Evolutionary conservation across 2,113 vertebrate genomes (phyloP).

Genomic region (Pycnonotus jocosus): DNA sequence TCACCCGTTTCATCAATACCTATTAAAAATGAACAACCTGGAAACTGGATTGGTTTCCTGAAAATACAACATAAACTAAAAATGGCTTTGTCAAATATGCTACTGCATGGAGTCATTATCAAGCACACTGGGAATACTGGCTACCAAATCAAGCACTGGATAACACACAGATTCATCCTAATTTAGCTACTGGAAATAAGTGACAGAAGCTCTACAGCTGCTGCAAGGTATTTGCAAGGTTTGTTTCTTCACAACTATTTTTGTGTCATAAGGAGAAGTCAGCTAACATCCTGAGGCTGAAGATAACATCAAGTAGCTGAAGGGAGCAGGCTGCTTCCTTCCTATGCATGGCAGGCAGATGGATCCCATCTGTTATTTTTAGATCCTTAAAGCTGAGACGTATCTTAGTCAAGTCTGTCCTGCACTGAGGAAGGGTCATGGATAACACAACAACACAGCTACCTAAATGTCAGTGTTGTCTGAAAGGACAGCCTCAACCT

Average conservation of each 20-base stretch:
- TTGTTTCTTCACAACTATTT: not conserved
- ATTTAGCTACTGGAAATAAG: not conserved
- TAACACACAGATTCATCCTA: not conserved
- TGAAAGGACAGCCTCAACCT: not conserved
- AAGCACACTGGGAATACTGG: not conserved
- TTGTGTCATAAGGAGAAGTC: not conserved
- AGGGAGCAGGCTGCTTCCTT: not conserved
- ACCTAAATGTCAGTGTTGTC: not conserved
- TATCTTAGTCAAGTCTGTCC: not conserved
- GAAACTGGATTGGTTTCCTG: not conserved
- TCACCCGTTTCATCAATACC: not conserved
- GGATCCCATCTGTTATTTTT: not conserved
- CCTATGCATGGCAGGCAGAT: not conserved
- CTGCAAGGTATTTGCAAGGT: not conserved
- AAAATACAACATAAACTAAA: not conserved
- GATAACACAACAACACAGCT: not conserved
- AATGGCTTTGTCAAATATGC: not conserved
- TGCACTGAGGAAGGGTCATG: not conserved
- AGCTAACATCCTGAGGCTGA: not conserved
- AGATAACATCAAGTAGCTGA: not conserved
- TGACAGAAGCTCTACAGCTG: not conserved
- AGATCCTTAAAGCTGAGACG: not conserved
- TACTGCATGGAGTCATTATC: not conserved
- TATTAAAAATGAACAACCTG: not conserved
- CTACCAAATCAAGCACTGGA: not conserved